Evolutionary conservation across 2,888 invertebrate species (phyloP).

Genomic region (Cheilosia soror): DNA sequence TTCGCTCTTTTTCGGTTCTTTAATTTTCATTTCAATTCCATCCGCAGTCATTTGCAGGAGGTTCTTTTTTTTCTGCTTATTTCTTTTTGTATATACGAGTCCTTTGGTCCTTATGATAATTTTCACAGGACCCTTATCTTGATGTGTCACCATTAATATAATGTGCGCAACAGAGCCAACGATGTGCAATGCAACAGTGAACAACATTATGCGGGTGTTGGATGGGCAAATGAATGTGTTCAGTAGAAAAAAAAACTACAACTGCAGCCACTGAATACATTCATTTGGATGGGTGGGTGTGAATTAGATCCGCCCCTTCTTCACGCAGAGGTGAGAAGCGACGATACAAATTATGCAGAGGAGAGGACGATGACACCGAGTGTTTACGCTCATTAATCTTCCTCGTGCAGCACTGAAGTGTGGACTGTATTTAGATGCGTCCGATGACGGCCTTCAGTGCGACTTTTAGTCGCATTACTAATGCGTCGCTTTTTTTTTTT

Average conservation of each 20-base stretch:
- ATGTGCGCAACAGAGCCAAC: constrained; percentile 59
- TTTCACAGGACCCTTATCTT: constrained; percentile 74
- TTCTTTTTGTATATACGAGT: not conserved
- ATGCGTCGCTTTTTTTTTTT: constrained; percentile 15
- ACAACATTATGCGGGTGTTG: constrained; percentile 66
- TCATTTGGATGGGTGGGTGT: constrained; percentile 40
- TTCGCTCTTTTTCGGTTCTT: constrained; percentile 27
- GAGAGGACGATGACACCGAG: constrained; percentile 64
- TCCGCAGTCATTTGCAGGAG: constrained; percentile 52
- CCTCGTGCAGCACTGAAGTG: constrained; percentile 40
- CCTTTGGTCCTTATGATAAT: constrained; percentile 63
- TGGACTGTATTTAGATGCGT: constrained; percentile 55
- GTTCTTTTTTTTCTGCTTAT: not conserved
- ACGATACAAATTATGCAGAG: constrained; percentile 71
- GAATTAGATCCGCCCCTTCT: constrained; percentile 34
- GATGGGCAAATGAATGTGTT: constrained; percentile 63
- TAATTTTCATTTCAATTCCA: constrained; percentile 22
- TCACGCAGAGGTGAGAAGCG: constrained; percentile 52
- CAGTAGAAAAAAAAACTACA: constrained; percentile 7
- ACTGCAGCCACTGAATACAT: constrained; percentile 48
- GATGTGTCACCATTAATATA: constrained; percentile 73
- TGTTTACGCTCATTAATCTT: constrained; percentile 73
- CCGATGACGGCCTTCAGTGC: constrained; percentile 55
- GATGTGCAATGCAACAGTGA: constrained; percentile 60
- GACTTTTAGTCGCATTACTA: constrained; percentile 33